A percentile compares a stretch with the other conserved stretches of the same genome.
Evolutionary conservation across 2,113 vertebrate species (phyloP).

Genomic region (Mobula hypostoma): DNA sequence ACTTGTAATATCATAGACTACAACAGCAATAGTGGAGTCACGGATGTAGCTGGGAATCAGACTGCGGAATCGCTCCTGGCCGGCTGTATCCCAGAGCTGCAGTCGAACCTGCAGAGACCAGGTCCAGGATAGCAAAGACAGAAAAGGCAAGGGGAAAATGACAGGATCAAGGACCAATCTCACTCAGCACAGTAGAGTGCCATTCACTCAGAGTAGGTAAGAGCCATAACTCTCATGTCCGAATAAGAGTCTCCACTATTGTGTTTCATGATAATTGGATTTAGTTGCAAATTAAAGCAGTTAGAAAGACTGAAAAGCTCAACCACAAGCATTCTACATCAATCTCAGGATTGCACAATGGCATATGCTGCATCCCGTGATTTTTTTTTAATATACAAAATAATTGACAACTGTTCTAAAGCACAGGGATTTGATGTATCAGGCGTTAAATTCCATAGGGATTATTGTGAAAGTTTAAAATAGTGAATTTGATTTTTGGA

Average conservation of each 20-base stretch:
- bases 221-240: too few species aligned
- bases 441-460: not conserved
- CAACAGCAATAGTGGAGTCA: slow-evolving; percentile 86
- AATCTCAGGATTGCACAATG: slow-evolving; percentile 20
- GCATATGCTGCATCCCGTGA: not conserved
- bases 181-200: slow-evolving; percentile 30
- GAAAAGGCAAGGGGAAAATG: slow-evolving; percentile 35
- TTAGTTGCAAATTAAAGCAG: slow-evolving; percentile 19
- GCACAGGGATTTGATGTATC: not conserved
- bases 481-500: not conserved
- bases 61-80: slow-evolving; percentile 87
- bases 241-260: slow-evolving; percentile 26
- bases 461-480: not conserved
- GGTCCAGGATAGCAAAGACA: slow-evolving; percentile 22
- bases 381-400: too few species aligned
- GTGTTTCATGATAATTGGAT: slow-evolving; percentile 27
- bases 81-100: slow-evolving; percentile 90
- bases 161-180: slow-evolving; percentile 32
- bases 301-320: slow-evolving; percentile 15
- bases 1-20: slow-evolving; percentile 91
- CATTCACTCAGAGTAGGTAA: slow-evolving; percentile 10
- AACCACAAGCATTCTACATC: slow-evolving; percentile 5
- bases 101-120: slow-evolving; percentile 66
- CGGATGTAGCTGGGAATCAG: slow-evolving; percentile 89
- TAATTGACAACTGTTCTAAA: not conserved